phyloP scores from a whole-genome alignment of 2,888 invertebrate species.

The Heterodera filipjevi region DNA sequence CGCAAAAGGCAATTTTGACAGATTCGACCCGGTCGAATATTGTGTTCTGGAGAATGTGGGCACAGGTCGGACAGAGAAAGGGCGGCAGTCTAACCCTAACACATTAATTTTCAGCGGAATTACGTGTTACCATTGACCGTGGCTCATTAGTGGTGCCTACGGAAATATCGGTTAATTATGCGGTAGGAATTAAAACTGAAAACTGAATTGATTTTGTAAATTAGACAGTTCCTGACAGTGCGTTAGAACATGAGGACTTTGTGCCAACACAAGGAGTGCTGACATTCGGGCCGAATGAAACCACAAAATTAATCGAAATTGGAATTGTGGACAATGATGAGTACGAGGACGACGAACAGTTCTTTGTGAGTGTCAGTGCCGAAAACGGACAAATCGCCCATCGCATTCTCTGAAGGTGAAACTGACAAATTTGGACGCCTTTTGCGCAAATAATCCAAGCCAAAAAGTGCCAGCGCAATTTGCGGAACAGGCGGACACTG shows the following conservation, averaged over 20 bases:
- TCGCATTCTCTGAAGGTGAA: conserved; percentile 77
- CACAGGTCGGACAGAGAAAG: conserved; percentile 74
- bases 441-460: conserved; percentile 39
- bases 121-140: conserved; percentile 70
- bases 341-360: conserved; percentile 96
- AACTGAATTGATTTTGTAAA: neutral
- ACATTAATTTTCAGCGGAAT: conserved; percentile 15
- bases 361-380: conserved; percentile 25
- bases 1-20: neutral
- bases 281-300: conserved; percentile 53
- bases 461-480: conserved; percentile 70
- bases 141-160: conserved; percentile 89
- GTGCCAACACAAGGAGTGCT: conserved; percentile 74
- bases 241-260: conserved; percentile 93
- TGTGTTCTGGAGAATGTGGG: conserved; percentile 98
- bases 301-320: conserved; percentile 68
- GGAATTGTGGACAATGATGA: conserved; percentile 97
- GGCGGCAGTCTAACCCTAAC: conserved; percentile 69
- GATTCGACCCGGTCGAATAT: conserved; percentile 92
- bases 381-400: neutral
- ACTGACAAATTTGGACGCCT: conserved; percentile 67
- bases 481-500: conserved; percentile 80
- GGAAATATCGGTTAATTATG: conserved; percentile 71
- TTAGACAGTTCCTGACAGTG: conserved; percentile 90
- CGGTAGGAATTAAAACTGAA: conserved; percentile 1